Evolutionary conservation across 2,797 vertebrate genomes (phyloP).

Genomic region (Dicrostonyx torquatus): DNA sequence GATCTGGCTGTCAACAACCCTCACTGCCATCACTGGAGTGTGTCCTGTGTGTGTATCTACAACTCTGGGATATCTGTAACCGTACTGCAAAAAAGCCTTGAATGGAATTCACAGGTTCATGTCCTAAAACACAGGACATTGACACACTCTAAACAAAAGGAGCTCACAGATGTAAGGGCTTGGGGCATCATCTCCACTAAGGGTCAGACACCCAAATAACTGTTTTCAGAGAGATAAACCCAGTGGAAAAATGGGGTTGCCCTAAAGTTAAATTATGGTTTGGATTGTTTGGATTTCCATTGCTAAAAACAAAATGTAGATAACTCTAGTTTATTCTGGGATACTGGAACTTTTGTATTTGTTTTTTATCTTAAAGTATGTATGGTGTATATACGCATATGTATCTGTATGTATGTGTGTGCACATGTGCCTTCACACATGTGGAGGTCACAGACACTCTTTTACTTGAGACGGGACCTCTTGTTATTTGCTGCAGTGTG

Average conservation of each 20-base stretch:
- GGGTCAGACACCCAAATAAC: background rate
- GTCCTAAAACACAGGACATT: background rate
- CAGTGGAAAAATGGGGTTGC: background rate
- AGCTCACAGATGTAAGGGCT: background rate
- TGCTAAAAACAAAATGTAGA: background rate
- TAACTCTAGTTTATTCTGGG: background rate
- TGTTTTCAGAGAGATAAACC: background rate
- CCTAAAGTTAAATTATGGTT: background rate
- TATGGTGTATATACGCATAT: no score
- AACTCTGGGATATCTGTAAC: background rate
- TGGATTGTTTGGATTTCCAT: background rate
- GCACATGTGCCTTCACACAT: background rate
- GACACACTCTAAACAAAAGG: constrained; percentile 59
- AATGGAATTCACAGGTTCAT: background rate
- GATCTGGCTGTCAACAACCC: background rate
- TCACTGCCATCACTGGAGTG: background rate
- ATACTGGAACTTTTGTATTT: background rate
- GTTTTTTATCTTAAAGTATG: background rate
- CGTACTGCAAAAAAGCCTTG: background rate
- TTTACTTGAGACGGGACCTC: background rate
- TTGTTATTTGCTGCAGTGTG: background rate
- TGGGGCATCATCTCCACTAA: constrained; percentile 64
- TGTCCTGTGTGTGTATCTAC: background rate
- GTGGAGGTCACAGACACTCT: background rate
- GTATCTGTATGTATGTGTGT: background rate